Base-by-base conservation (phyloP, 53 echinoderm and acorn worm genomes). In the Holothuria leucospilota region DNA sequence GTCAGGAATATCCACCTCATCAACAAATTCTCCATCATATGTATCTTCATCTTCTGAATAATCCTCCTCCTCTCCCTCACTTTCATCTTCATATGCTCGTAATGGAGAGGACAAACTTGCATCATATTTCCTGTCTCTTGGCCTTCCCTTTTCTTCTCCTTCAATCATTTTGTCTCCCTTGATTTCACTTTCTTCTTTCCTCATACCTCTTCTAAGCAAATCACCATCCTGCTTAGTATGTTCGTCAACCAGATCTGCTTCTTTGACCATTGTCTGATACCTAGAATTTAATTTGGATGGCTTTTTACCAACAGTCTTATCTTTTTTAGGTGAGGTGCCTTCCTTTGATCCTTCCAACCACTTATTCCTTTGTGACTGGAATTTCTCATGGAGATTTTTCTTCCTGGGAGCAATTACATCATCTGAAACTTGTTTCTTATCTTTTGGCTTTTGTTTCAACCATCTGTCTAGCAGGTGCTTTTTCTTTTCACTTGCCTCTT, bases 41-140 rank as follows among this genome's bases (percentile, higher is more conserved):
- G 53, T 56, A 80, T 80, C 80, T 38, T 27, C 80, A 24, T 80
- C 27, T 21, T 80, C 80, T 16, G 80, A 59, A 38, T 61, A 80
- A 28, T 88, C 81, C 40, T 88, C 88, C 51, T 88, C 75, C 8
- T 89, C 89, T n/a, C 78, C 84, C 8, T 75, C 77, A 21, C 82
- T 87, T 12, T 81, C 91, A 52, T 75, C 87, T 13, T 88, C 88
- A 13, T 60, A 70, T 4, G 84, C 84, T n/a, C 67, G 29, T 13
- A 24, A 51, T 46, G 86, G 10, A 40, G 52, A 20, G 18, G 82
- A 71, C 52, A 30, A 4, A 2, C 60, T 67, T 23, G 51, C 71
- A 51, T 71, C 81, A 62, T 86, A 71, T 39, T 80, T 71, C 21
- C 79, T 85, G 40, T 52, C 77, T 29, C 69, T 78, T 15, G 77